phyloP scores from a whole-genome alignment of 2,888 invertebrate species.

The Falcaria lacertinaria region DNA sequence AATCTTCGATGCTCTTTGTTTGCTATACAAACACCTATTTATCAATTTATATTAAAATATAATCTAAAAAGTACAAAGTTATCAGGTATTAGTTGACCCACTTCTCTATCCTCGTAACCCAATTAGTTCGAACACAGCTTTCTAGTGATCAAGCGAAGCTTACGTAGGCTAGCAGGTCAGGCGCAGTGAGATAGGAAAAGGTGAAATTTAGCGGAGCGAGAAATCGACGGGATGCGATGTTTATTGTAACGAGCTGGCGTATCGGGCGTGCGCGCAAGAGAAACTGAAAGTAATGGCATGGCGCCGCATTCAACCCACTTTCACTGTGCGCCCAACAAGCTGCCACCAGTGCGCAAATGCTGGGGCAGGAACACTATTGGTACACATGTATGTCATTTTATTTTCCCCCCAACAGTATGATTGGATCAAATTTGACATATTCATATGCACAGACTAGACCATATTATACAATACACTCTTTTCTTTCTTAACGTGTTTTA shows the following conservation, averaged over 20 bases:
- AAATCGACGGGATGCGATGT: slow-evolving; percentile 78
- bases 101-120: slow-evolving; percentile 9
- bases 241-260: slow-evolving; percentile 74
- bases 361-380: not conserved
- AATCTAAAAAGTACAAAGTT: not conserved
- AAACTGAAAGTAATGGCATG: slow-evolving; percentile 78
- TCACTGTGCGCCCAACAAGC: slow-evolving; percentile 48
- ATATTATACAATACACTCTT: too few relatives aligned
- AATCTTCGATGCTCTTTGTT: too few relatives aligned
- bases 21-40: too few relatives aligned
- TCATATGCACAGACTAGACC: too few relatives aligned
- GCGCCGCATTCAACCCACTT: slow-evolving; percentile 77
- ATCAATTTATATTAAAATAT: not conserved
- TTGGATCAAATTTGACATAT: too few relatives aligned
- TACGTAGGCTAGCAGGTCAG: slow-evolving; percentile 49
- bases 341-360: not conserved
- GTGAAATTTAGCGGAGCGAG: slow-evolving; percentile 77
- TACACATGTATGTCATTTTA: not conserved
- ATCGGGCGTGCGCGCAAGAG: slow-evolving; percentile 70
- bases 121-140: slow-evolving; percentile 37
- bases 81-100: slow-evolving; percentile 6
- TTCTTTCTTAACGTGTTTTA: too few relatives aligned
- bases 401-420: not conserved
- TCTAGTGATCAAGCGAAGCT: slow-evolving; percentile 38
- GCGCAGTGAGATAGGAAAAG: slow-evolving; percentile 65